Percentiles rank a stretch among this genome's conserved stretches.
Evolutionary conservation across 2,797 vertebrate species (phyloP).

Genomic region (Pristis pectinata): DNA sequence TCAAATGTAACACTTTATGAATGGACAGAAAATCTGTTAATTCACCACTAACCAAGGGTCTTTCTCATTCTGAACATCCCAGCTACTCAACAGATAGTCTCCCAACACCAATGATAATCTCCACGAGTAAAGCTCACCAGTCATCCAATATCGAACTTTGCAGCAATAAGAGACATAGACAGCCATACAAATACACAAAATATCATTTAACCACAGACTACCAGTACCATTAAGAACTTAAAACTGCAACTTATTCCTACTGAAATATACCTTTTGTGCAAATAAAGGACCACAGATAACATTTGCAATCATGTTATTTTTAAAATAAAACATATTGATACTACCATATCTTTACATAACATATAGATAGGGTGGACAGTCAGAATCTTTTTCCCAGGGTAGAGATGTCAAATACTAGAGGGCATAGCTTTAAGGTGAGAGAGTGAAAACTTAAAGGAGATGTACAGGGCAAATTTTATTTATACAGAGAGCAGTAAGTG

Average conservation of each 20-base stretch:
- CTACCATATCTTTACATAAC: too few relatives aligned
- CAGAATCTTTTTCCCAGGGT: too few relatives aligned
- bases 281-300: constrained; percentile 9
- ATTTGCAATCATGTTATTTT: constrained; percentile 8
- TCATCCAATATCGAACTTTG: neutral
- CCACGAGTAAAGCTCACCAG: neutral
- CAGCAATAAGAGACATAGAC: neutral
- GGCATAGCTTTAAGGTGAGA: too few relatives aligned
- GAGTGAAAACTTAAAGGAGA: too few relatives aligned
- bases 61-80: neutral
- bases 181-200: neutral
- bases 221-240: neutral
- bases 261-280: neutral
- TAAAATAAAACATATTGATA: neutral
- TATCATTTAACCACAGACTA: neutral
- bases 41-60: neutral
- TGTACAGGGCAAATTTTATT: too few relatives aligned
- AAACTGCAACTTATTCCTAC: neutral
- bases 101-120: neutral
- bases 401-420: too few relatives aligned
- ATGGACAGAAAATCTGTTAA: neutral
- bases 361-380: too few relatives aligned
- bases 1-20: neutral
- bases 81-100: neutral
- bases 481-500: too few relatives aligned